These are phyloP conservation scores for Physeter macrocephalus DNA, from an alignment of 2,113 vertebrate species.

Conservation along the genomic window DNA sequence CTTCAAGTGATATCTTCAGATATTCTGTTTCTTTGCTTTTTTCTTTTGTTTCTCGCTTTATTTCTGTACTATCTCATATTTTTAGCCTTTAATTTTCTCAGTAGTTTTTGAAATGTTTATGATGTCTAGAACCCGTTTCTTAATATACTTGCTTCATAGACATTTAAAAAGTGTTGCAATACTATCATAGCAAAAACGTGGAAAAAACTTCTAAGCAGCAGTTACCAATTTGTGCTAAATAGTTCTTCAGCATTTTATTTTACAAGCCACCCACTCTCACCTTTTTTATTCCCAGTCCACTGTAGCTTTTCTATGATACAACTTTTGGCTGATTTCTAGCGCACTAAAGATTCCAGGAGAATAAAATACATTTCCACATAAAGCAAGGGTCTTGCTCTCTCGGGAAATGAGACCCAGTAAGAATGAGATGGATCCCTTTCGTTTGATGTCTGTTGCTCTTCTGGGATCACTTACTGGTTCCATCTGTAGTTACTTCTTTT, in stretches of 20 bases:
- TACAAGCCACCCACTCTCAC: neutral
- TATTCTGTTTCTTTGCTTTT: neutral
- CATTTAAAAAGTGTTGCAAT: neutral
- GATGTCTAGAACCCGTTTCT: neutral
- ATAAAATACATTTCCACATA: neutral
- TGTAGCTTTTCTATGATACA: neutral
- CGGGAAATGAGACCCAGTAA: neutral
- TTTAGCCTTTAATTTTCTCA: slow-evolving; percentile 10
- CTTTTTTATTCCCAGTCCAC: neutral
- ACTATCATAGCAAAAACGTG: neutral
- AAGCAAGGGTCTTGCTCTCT: neutral
- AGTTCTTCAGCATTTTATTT: neutral
- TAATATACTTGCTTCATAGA: neutral
- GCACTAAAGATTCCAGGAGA: neutral
- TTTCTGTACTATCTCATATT: neutral
- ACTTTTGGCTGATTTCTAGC: neutral
- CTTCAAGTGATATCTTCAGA: neutral
- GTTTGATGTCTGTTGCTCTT: slow-evolving; percentile 21
- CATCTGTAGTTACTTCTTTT: slow-evolving; percentile 42
- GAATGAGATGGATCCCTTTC: neutral
- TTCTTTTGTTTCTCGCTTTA: neutral
- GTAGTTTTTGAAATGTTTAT: slow-evolving; percentile 18
- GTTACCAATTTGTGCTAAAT: neutral
- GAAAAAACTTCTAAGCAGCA: neutral
- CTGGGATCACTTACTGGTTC: slow-evolving; percentile 39